Conservation (phyloP, 1,140 invertebrate genomes). For the Halesus radiatus region DNA sequence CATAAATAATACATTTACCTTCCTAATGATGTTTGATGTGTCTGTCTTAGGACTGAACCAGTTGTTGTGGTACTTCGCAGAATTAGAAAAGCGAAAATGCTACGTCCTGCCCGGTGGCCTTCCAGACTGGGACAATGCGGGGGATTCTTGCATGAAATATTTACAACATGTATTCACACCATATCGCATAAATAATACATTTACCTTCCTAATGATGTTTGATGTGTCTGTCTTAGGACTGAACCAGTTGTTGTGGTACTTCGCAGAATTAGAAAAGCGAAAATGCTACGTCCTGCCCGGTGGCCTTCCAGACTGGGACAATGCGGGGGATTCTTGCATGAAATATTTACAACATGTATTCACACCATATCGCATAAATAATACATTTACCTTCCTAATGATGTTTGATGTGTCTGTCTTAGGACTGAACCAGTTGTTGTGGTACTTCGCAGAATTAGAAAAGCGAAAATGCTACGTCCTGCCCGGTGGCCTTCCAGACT, state of each 20-base stretch:
- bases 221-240: conserved; percentile 66
- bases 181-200: too few species aligned
- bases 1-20: too few species aligned
- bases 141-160: conserved; percentile 83
- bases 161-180: too few species aligned
- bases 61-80: conserved; percentile 91
- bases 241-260: conserved; percentile 93
- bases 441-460: conserved; percentile 91
- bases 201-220: too few species aligned
- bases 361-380: too few species aligned
- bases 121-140: conserved; percentile 76
- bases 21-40: background rate
- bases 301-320: conserved; percentile 76
- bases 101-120: conserved; percentile 73
- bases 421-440: conserved; percentile 87
- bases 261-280: conserved; percentile 83
- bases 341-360: conserved; percentile 69
- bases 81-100: conserved; percentile 84
- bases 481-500: conserved; percentile 74
- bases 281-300: conserved; percentile 79
- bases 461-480: conserved; percentile 80
- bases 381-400: too few species aligned
- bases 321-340: conserved; percentile 79
- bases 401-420: background rate
- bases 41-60: conserved; percentile 79